Evolutionary conservation across 2,797 vertebrate species (phyloP), one percentile per base, ranked within the genome.

Genomic region (Spinus pinus): DNA sequence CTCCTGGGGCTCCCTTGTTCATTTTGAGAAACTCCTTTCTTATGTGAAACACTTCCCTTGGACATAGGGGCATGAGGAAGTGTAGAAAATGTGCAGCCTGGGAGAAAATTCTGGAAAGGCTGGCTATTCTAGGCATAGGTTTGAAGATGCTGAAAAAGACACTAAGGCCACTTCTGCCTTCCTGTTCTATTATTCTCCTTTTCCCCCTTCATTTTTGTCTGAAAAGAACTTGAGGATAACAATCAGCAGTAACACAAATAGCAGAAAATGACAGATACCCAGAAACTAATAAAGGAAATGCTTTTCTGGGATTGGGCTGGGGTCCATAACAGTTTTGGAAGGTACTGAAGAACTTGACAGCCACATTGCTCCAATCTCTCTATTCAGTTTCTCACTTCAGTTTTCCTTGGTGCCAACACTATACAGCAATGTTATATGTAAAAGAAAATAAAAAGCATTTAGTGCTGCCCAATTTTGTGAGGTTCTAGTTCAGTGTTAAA

Each of bases 1-100:
- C 85, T 60, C 95, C 91, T 86, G 80, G 51, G 70, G 91, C 22
- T 95, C 91, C 60, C 82, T 93, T 81, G 47, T 53, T 88, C 77
- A 50, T 86, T 86, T 73, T 81, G 73, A 88, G 87, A 94, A 86
- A 62, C 16, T 61, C 18, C 9, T 80, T 93, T 93, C 47, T 86
- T 72, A 61, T 53, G n/a, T 90, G 81, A 80, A 93, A 88, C 18
- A 16, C 60, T 44, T 88, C 18, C 31, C 49, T 78, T 74, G 44
- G 51, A 82, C 31, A 3, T 72, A 64, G 33, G 74, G 82, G 42
- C 50, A 67, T 67, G 25, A 80, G 23, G 54, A 85, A 87, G 5
- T 28, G 8, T 27, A 88, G 69, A 86, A 95, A 93, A 90, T 67
- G 35, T 56, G n/a, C 62, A 92, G 56, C 53, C 66, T 82, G 57